Percentiles rank a stretch among this genome's conserved stretches.
These are phyloP conservation scores for Leptosomus discolor DNA, from an alignment of 2,113 vertebrate species.

Conservation along the genomic window DNA sequence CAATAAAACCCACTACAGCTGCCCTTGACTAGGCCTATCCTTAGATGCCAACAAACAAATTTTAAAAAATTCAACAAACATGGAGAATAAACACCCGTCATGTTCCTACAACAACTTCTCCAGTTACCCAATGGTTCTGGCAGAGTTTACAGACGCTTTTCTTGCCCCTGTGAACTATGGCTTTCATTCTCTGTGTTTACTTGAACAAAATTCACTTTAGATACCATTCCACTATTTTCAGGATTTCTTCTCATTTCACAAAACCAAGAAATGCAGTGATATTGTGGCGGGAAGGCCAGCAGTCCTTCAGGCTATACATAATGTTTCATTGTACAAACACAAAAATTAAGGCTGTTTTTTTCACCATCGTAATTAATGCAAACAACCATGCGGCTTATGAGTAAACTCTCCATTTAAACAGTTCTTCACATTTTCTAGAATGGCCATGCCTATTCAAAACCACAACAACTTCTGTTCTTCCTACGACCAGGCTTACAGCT, in stretches of 20 bases:
- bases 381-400: neutral
- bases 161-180: neutral
- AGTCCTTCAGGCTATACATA: neutral
- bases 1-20: neutral
- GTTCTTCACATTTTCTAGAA: neutral
- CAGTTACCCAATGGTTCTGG: neutral
- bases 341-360: neutral
- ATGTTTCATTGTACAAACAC: neutral
- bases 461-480: neutral
- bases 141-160: neutral
- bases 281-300: neutral
- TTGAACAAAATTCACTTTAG: neutral
- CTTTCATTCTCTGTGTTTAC: neutral
- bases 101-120: neutral
- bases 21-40: neutral
- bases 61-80: neutral
- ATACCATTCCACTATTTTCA: neutral
- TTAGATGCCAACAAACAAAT: neutral
- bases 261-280: neutral
- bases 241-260: neutral
- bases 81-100: neutral
- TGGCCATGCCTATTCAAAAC: neutral
- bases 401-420: neutral
- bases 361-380: neutral
- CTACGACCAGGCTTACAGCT: neutral